These are phyloP conservation scores for Delphinapterus leucas DNA, from an alignment of 2,113 vertebrate genomes.

Conservation along the genomic window DNA sequence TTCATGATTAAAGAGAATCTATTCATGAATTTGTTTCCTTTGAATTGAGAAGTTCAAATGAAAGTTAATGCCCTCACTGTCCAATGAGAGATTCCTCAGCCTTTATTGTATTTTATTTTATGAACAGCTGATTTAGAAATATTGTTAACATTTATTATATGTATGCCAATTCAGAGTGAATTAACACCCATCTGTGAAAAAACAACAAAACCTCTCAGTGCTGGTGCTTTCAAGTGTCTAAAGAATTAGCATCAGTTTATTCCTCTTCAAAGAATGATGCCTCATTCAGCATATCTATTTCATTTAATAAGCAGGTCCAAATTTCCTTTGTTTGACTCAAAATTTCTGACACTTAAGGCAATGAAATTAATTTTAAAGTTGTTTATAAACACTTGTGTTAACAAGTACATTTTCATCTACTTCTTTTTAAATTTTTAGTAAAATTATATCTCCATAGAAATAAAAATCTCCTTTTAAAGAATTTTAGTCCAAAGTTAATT, in stretches of 20 bases:
- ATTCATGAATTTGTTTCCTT: background rate
- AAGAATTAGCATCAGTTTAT: background rate
- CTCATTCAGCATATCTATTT: background rate
- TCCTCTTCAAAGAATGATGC: background rate
- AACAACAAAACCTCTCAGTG: background rate
- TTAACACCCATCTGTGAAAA: background rate
- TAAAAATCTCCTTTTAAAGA: conserved; percentile 2
- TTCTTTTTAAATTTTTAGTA: background rate
- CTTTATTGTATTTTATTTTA: background rate
- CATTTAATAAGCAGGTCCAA: background rate
- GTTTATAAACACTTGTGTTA: background rate
- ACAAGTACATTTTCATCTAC: background rate
- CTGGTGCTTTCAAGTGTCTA: background rate
- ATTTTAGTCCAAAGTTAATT: background rate
- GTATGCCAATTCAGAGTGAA: background rate
- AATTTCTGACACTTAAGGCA: background rate
- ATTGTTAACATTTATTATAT: background rate
- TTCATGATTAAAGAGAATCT: background rate
- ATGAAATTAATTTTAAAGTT: conserved; percentile 35
- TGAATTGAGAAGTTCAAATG: background rate
- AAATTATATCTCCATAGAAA: conserved; percentile 6
- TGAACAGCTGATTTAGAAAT: background rate
- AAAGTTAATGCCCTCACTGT: background rate
- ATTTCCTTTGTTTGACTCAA: background rate
- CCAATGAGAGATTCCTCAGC: background rate